These are phyloP conservation scores for Globodera ellingtonae DNA, from an alignment of 1,140 invertebrate species.

Conservation along the genomic window DNA sequence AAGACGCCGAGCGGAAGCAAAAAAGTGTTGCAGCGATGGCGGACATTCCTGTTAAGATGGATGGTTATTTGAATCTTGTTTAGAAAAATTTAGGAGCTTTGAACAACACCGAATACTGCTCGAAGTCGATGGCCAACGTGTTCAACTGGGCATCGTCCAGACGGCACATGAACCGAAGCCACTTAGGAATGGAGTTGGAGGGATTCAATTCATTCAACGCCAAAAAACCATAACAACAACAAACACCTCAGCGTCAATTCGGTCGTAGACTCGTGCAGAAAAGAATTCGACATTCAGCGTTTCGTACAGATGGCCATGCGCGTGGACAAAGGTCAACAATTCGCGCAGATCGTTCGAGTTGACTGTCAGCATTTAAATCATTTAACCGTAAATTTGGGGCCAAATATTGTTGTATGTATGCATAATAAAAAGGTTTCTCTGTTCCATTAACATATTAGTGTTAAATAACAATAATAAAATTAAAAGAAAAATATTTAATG, in stretches of 20 bases:
- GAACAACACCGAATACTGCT: neutral
- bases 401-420: too few relatives aligned
- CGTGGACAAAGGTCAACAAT: neutral
- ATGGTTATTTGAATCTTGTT: too few relatives aligned
- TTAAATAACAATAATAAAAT: too few relatives aligned
- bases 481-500: too few relatives aligned
- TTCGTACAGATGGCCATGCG: neutral
- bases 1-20: neutral
- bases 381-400: neutral
- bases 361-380: neutral
- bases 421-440: too few relatives aligned
- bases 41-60: neutral
- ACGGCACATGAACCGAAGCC: neutral
- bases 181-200: neutral
- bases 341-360: neutral
- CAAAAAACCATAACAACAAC: neutral
- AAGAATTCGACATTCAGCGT: slow-evolving; percentile 9
- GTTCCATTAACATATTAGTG: too few relatives aligned
- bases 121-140: neutral
- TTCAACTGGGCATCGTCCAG: slow-evolving; percentile 1
- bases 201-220: neutral
- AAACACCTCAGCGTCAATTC: neutral
- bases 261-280: neutral
- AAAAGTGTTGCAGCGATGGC: neutral
- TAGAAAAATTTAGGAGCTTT: too few relatives aligned